Evolutionary conservation across 2,797 vertebrate species (phyloP).

Genomic region (Muraenolepis orangiensis): DNA sequence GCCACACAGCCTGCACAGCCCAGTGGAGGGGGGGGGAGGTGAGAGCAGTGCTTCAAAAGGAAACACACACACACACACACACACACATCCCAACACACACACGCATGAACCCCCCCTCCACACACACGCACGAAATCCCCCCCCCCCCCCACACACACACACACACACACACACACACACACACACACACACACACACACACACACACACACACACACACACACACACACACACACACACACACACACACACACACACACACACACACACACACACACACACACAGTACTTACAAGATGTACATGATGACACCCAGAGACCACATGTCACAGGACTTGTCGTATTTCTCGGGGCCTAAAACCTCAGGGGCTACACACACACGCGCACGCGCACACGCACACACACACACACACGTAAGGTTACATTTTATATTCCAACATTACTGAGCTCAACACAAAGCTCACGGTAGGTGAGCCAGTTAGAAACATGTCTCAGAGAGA

Average conservation of each 20-base stretch:
- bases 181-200: constrained; percentile 98
- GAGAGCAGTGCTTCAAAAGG: not conserved
- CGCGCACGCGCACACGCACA: constrained; percentile 27
- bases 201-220: not conserved
- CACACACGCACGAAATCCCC: not conserved
- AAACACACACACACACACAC: not conserved
- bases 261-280: constrained; percentile 62
- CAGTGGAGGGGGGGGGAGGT: not conserved
- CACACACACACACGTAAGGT: constrained; percentile 7
- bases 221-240: constrained; percentile 56
- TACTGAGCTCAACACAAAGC: not conserved
- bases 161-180: constrained; percentile 79
- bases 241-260: not conserved
- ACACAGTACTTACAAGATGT: constrained; percentile 89
- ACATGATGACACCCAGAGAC: constrained; percentile 98
- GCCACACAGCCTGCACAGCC: constrained; percentile 82
- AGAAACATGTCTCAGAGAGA: no score
- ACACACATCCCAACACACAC: not conserved
- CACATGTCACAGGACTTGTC: constrained; percentile 99
- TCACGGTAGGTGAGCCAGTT: no score
- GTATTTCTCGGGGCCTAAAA: constrained; percentile 97
- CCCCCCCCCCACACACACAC: not conserved
- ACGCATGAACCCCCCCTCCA: no score
- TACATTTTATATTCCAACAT: not conserved
- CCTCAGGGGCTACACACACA: constrained; percentile 85